phyloP scores from a whole-genome alignment of 2,113 vertebrate genomes.

The Halcyon malimbica region DNA sequence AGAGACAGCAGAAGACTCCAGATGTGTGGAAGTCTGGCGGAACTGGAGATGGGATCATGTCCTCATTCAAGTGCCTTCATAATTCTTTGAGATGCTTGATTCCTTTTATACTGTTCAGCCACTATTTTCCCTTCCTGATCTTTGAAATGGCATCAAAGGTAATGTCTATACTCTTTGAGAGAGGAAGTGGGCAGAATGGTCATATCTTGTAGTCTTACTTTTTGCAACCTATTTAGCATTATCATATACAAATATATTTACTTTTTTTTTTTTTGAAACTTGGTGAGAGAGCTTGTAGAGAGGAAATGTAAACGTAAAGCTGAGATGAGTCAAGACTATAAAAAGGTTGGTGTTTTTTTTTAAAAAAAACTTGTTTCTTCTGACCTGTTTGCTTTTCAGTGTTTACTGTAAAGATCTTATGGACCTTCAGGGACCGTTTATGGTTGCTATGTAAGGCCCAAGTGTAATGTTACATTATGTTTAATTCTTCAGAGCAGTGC shows the following conservation, averaged over 20 bases:
- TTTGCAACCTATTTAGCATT: background rate
- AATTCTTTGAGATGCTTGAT: background rate
- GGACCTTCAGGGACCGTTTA: conserved; percentile 3
- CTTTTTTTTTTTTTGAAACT: background rate
- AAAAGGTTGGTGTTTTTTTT: background rate
- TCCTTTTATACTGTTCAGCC: background rate
- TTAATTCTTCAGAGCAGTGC: background rate
- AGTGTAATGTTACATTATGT: background rate
- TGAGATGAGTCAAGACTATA: background rate
- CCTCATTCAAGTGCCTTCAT: background rate
- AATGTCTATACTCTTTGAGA: background rate
- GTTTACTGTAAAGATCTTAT: background rate
- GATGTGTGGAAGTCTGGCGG: background rate
- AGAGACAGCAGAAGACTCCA: background rate
- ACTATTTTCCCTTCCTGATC: background rate
- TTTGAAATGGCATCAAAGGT: background rate
- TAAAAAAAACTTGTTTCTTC: background rate
- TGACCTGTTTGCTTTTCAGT: conserved; percentile 28
- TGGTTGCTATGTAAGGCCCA: background rate
- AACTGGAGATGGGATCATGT: background rate
- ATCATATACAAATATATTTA: background rate
- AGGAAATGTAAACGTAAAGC: background rate
- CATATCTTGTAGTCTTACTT: background rate
- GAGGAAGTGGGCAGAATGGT: background rate
- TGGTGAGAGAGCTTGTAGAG: background rate